These are phyloP conservation scores for Engystomops pustulosus DNA, from an alignment of 2,113 vertebrate species.

Conservation along the genomic window DNA sequence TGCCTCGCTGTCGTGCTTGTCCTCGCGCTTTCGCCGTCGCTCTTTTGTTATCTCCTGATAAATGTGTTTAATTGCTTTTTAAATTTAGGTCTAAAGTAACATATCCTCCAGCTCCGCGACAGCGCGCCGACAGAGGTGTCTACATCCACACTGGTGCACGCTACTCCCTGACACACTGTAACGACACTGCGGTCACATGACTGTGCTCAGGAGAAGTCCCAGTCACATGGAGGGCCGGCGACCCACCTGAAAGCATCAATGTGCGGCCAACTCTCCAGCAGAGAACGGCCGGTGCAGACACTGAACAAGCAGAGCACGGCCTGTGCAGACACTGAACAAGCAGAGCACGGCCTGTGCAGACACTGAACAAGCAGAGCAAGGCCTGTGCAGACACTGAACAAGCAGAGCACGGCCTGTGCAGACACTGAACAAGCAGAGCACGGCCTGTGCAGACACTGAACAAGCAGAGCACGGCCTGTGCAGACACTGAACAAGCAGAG, in stretches of 20 bases:
- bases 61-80: constrained; percentile 52
- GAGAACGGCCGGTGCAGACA: background rate
- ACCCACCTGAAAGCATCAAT: too few relatives aligned
- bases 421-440: too few relatives aligned
- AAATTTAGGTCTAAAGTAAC: constrained; percentile 33
- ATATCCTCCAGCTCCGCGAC: background rate
- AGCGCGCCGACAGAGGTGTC: background rate
- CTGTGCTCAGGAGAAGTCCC: background rate
- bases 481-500: too few relatives aligned
- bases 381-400: too few relatives aligned
- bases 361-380: too few relatives aligned
- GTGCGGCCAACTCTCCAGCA: too few relatives aligned
- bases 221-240: too few relatives aligned
- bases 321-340: too few relatives aligned
- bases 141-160: background rate
- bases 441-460: too few relatives aligned
- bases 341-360: too few relatives aligned
- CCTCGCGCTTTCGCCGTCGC: background rate
- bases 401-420: too few relatives aligned
- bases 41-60: background rate
- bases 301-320: background rate
- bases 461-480: too few relatives aligned
- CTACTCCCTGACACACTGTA: background rate
- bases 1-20: background rate
- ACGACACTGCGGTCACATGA: background rate